phyloP scores from a whole-genome alignment of 2,113 vertebrate species.

The Neotoma lepida region DNA sequence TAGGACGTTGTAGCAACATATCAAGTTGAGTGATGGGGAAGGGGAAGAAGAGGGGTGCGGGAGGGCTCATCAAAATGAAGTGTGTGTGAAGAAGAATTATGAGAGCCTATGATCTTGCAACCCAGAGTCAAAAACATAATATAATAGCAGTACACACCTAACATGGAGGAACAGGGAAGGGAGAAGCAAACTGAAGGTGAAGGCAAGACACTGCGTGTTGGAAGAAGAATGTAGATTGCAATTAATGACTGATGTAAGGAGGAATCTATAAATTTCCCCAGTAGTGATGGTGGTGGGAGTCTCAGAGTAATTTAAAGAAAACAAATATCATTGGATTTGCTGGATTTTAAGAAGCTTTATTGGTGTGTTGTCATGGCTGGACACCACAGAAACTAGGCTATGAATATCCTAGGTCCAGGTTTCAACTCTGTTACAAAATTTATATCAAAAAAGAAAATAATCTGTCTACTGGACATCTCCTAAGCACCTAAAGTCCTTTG shows the following conservation, averaged over 20 bases:
- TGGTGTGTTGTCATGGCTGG: neutral
- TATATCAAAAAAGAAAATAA: neutral
- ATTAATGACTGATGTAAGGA: neutral
- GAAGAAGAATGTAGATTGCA: neutral
- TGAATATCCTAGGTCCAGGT: neutral
- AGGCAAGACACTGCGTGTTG: neutral
- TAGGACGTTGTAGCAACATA: neutral
- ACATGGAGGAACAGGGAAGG: neutral
- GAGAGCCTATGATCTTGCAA: neutral
- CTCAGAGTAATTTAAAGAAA: conserved; percentile 7
- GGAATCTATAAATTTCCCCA: neutral
- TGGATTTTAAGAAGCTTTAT: neutral
- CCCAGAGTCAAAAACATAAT: neutral
- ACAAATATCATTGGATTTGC: neutral
- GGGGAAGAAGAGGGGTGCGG: neutral
- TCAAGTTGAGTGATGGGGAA: neutral
- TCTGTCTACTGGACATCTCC: neutral
- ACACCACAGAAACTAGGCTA: neutral
- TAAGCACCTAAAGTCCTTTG: conserved; percentile 10
- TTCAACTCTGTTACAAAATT: neutral
- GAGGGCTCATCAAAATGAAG: neutral
- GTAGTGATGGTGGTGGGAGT: neutral
- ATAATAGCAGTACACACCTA: neutral
- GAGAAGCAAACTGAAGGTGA: neutral
- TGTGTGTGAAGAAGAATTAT: neutral